phyloP scores from a whole-genome alignment of 1,140 invertebrate genomes.

The Pissodes strobi region DNA sequence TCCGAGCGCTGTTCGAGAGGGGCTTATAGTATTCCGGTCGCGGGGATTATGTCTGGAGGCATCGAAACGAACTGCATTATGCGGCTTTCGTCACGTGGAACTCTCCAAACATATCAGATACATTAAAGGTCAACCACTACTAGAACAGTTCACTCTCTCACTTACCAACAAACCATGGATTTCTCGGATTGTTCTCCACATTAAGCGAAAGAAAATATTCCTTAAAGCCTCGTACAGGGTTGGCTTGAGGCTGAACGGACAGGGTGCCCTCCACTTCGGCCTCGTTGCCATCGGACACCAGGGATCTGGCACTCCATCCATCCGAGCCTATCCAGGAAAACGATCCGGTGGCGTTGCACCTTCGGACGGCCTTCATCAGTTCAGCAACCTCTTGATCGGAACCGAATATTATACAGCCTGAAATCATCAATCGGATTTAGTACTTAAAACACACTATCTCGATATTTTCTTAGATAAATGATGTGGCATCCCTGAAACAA shows the following conservation, averaged over 20 bases:
- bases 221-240: slow-evolving; percentile 83
- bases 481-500: too few species aligned
- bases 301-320: slow-evolving; percentile 84
- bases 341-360: slow-evolving; percentile 83
- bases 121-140: too few species aligned
- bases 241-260: slow-evolving; percentile 88
- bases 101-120: too few species aligned
- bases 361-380: slow-evolving; percentile 86
- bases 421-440: slow-evolving; percentile 50
- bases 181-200: slow-evolving; percentile 83
- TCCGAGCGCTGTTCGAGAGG: too few species aligned
- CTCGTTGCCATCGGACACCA: slow-evolving; percentile 89
- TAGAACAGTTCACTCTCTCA: too few species aligned
- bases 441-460: too few species aligned
- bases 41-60: too few species aligned
- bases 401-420: slow-evolving; percentile 94
- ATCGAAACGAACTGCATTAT: not conserved
- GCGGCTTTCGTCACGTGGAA: not conserved
- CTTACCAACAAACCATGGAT: slow-evolving; percentile 91
- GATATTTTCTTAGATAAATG: too few species aligned
- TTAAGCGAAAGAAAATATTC: slow-evolving; percentile 86
- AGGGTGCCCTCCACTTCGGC: slow-evolving; percentile 87
- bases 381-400: slow-evolving; percentile 96
- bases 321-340: slow-evolving; percentile 96
- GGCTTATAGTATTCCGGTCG: too few species aligned